Base-by-base conservation (phyloP, 2,797 vertebrate species). In the Gallinago solitaria region DNA sequence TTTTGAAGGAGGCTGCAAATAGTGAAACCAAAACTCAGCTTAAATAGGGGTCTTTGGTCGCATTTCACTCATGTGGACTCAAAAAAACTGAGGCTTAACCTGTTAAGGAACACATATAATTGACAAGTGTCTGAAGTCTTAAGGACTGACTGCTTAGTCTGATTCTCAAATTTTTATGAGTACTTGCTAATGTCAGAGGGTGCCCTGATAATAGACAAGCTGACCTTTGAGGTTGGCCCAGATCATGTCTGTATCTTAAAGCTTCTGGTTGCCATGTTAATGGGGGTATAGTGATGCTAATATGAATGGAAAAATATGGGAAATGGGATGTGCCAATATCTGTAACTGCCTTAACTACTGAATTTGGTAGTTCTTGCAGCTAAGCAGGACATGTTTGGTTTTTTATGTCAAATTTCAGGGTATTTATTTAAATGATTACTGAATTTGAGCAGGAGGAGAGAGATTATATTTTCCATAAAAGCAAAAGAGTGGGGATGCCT, bases 41-140 rank as follows among this genome's bases (percentile, higher is more conserved):
- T 59, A 30, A 4, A 2, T 9, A 45, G 24, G 4, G 1, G 6
- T 73, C 32, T 89, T 59, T 27, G 9, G 23, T 80, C 50, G 74
- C 9, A 9, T 57, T 95, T 75, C 20, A 21, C 9, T 84, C 1
- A 1, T 0, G 0, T 39, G 15, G 18, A 28, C 43, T 76, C 47
- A 41, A 67, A 35, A 63, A 73, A 28, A 1, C 4, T 3, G 23
- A 16, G 30, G 33, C 24, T 43, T 84, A 25, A 33, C 54, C 6
- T 88, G 12, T 67, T 88, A 43, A 70, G 30, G 24, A 87, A 5
- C 1, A 4, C 15, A 12, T 9, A 1, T 28, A 59, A 32, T 17
- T 87, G 41, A n/a, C 13, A 53, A 47, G 9, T 41, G 5, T 63
- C 30, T 76, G 47, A 70, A 79, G 17, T 79, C 19, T 65, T 37